These are phyloP conservation scores for Okamejei kenojei DNA, from an alignment of 2,797 vertebrate genomes.

Conservation along the genomic window DNA sequence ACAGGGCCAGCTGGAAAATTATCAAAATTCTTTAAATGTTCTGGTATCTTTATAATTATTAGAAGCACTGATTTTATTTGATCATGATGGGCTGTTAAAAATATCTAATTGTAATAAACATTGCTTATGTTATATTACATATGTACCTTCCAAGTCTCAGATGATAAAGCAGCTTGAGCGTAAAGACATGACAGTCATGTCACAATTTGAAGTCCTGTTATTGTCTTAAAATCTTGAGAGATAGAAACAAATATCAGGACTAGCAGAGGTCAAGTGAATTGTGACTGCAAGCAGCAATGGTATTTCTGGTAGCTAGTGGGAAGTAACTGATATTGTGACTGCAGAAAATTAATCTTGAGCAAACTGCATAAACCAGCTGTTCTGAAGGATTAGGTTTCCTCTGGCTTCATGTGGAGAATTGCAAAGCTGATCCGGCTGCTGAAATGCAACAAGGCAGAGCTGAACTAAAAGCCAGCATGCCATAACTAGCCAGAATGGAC, in stretches of 20 bases:
- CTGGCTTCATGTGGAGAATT: background rate
- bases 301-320: background rate
- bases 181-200: background rate
- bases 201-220: background rate
- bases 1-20: background rate
- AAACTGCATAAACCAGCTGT: slow-evolving; percentile 5
- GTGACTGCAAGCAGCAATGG: slow-evolving; percentile 9
- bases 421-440: background rate
- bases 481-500: background rate
- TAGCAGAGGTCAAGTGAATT: slow-evolving; percentile 7
- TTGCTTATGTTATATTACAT: background rate
- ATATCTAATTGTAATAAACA: background rate
- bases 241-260: background rate
- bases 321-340: too few relatives aligned
- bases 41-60: background rate
- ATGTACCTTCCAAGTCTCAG: background rate
- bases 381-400: slow-evolving; percentile 11
- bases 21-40: background rate
- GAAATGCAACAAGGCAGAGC: background rate
- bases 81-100: background rate
- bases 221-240: background rate
- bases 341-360: background rate
- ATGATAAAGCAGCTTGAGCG: background rate
- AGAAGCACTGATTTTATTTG: background rate
- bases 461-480: background rate